A percentile compares a stretch with the other conserved stretches of the same genome.
Evolutionary conservation across 2,888 invertebrate genomes (phyloP).

Genomic region (Philereme vetulata): DNA sequence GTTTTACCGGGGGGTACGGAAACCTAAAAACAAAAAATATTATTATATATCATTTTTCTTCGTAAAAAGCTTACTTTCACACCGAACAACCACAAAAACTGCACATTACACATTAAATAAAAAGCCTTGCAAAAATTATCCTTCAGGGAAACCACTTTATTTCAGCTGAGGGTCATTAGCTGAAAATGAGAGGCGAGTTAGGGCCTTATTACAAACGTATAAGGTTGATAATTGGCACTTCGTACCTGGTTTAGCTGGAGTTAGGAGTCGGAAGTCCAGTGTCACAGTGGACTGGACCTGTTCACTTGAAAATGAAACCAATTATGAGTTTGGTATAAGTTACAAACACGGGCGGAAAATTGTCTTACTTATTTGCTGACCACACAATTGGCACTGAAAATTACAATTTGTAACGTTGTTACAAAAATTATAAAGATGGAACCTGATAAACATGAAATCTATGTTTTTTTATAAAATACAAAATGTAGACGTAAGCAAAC

Average conservation of each 20-base stretch:
- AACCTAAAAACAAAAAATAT: constrained; percentile 3
- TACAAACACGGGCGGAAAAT: constrained; percentile 35
- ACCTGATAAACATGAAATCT: too few species aligned
- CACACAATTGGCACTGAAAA: background rate
- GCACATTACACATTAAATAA: constrained; percentile 37
- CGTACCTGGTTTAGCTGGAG: constrained; percentile 45
- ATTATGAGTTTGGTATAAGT: constrained; percentile 65
- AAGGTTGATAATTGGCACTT: constrained; percentile 57
- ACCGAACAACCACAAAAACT: constrained; percentile 32
- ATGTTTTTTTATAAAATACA: too few species aligned
- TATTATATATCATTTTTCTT: constrained; percentile 7
- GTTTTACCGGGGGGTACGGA: too few species aligned
- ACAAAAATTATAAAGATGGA: too few species aligned
- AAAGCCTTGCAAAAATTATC: constrained; percentile 36
- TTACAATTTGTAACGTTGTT: too few species aligned
- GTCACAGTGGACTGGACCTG: constrained; percentile 71
- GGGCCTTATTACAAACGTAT: constrained; percentile 48
- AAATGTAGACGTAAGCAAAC: too few species aligned
- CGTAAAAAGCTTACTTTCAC: constrained; percentile 23
- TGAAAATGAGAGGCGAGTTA: constrained; percentile 38
- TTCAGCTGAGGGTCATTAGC: constrained; percentile 37
- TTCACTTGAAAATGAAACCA: constrained; percentile 81
- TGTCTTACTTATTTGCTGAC: background rate
- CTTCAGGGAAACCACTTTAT: constrained; percentile 40
- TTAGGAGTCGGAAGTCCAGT: constrained; percentile 64